Evolutionary conservation across 2,113 vertebrate species (phyloP).

Genomic region (Halcyon senegalensis): DNA sequence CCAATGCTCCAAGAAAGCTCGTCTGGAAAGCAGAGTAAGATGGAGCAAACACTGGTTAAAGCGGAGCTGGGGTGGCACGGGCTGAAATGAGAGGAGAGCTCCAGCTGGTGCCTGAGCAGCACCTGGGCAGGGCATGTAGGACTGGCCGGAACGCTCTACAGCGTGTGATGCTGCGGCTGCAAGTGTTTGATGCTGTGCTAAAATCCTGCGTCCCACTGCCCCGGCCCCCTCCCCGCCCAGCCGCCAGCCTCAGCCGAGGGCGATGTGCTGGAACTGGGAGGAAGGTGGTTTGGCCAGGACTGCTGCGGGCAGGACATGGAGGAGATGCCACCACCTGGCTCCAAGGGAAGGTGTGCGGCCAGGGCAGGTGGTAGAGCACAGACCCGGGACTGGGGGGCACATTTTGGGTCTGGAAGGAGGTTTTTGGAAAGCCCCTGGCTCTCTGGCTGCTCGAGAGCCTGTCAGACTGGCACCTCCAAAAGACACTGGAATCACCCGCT

Average conservation of each 20-base stretch:
- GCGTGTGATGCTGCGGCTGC: background rate
- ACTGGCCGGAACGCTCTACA: rapidly evolving
- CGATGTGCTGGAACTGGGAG: background rate
- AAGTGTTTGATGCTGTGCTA: rapidly evolving
- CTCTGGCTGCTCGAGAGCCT: background rate
- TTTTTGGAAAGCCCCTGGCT: background rate
- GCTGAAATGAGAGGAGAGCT: background rate
- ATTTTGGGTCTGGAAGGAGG: background rate
- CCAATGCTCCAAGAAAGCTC: background rate
- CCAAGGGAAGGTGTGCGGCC: rapidly evolving
- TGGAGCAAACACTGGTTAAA: background rate
- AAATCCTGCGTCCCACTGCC: background rate
- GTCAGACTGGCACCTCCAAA: background rate
- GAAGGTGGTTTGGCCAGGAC: background rate
- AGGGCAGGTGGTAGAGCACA: background rate
- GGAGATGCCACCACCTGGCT: background rate
- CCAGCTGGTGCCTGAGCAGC: background rate
- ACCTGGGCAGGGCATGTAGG: background rate
- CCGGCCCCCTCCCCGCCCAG: rapidly evolving
- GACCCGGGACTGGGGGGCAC: rapidly evolving
- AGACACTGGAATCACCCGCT: background rate
- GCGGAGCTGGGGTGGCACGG: background rate
- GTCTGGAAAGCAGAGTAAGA: background rate
- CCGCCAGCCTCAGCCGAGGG: background rate
- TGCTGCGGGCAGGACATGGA: background rate